A percentile compares a stretch with the other conserved stretches of the same genome.
These are phyloP conservation scores for Pelusios castaneus DNA, from an alignment of 2,113 vertebrate genomes.

Conservation along the genomic window DNA sequence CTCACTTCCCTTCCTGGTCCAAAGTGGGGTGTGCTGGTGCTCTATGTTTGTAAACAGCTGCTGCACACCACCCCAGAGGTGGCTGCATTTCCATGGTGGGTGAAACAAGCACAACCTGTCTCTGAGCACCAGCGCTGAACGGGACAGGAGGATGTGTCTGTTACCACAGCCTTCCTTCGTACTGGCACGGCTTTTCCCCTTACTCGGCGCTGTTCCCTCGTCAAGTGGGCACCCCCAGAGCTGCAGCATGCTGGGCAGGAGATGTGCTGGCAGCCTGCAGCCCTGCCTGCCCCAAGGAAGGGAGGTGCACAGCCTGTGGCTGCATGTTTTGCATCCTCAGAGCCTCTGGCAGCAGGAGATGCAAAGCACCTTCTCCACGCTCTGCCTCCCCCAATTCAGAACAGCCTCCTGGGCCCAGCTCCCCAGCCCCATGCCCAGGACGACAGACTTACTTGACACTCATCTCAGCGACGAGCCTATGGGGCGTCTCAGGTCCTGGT, in stretches of 20 bases:
- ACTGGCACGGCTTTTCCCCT: neutral
- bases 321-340: too few relatives aligned
- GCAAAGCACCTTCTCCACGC: neutral
- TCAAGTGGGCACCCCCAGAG: accelerated
- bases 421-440: neutral
- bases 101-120: neutral
- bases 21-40: neutral
- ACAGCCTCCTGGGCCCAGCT: neutral
- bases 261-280: neutral
- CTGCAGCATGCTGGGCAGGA: neutral
- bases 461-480: neutral
- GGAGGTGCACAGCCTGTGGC: too few relatives aligned
- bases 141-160: neutral
- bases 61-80: neutral
- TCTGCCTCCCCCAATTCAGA: neutral
- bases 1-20: too few relatives aligned
- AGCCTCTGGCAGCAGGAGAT: neutral
- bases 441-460: neutral
- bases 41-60: neutral
- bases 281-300: neutral
- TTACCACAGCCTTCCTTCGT: neutral
- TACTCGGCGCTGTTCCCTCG: neutral
- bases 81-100: neutral
- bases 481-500: neutral
- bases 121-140: neutral